Base-by-base conservation (phyloP, 2,113 vertebrate species). In the Mionectes macconnelli region DNA sequence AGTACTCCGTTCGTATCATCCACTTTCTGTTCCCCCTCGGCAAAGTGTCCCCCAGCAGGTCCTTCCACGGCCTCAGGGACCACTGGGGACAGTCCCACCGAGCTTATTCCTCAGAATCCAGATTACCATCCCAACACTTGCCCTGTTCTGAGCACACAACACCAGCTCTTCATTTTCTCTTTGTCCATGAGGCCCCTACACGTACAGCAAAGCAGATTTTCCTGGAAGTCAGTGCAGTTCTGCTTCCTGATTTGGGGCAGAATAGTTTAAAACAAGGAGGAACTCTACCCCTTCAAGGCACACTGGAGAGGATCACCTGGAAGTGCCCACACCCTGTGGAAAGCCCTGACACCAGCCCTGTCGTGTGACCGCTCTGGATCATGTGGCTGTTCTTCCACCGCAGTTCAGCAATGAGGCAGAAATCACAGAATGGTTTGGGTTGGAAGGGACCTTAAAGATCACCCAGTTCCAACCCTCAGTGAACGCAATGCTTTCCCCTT, bases 181-280 rank as follows among this genome's bases (percentile, higher is more conserved):
- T 10, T 28, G 6, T 3, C 55, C 0, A 0, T 9, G 42, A 47
- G 42, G 37, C 6, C 45, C 8, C 37, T 10, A 2, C 0, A 0
- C 20, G 5, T 2, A 50, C 15, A 21, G 42, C 14, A 69, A 44
- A 70, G 24, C 1, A 1, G 14, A 7, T 56, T 68, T 84, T 60
- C 77, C 68, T 87, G 20, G 18, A 81, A 66, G 12, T 8, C 59
- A 9, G 14, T 7, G 18, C 24, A 70, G 18, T 44, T 78, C 64
- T 0, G 4, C 74, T 78, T 90, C 79, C 70, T 45, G 60, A 52
- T 82, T 57, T 53, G 18, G 60, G 45, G n/a, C 30, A 35, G 50
- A 84, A 4, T 1, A 10, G 37, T 47, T 70, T 21, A 10, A 44
- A 87, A 33, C 11, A 22, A 49, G n/a, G 12, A 81, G 11, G 47